Base-by-base conservation (phyloP, 2,797 vertebrate genomes). In the Naso thynnoides region DNA sequence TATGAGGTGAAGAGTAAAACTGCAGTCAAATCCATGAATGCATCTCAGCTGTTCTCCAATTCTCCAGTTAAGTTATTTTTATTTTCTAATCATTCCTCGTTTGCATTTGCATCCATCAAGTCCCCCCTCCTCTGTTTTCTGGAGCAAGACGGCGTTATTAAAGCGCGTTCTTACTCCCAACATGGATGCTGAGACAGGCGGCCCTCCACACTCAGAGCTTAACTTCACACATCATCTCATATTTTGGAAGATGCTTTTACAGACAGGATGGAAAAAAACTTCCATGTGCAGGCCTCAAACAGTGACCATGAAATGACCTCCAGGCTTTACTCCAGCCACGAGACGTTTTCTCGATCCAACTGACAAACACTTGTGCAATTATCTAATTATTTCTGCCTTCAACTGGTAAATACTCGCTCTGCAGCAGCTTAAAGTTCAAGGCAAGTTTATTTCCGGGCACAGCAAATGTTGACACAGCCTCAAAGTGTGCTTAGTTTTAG, bases 261-360 rank as follows among this genome's bases (percentile, higher is more conserved):
- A 10, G 18, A 19, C 14, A 29, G 5, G 5, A 33, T 6, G 9
- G 27, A 59, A 63, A 27, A 23, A 64, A 81, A 85, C 68, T 70
- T 76, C 47, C 59, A 41, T 44, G 39, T 41, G 0, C 56, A 74
- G 77, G 64, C 61, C 72, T 76, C 59, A 63, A 33, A 60, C 66
- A 19, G 52, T 41, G 82, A 86, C 86, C 85, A 73, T 87, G 78
- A 85, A 84, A 87, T 49, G 76, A 83, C 80, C 85, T 84, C 67
- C 72, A 80, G 81, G 54, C 73, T 42, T 41, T 13, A 19, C 18
- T 41, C 29, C 23, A 50, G 42, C 56, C 41, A 8, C 21, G 21
- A 64, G 54, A 61, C 16, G 18, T 6, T 21, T 50, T 15, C 58
- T 38, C 44, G 27, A 2, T 1, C 38, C 29, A 1, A 3, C 54